Conservation (phyloP, 2,888 invertebrate species). For the Eupithecia dodoneata region DNA sequence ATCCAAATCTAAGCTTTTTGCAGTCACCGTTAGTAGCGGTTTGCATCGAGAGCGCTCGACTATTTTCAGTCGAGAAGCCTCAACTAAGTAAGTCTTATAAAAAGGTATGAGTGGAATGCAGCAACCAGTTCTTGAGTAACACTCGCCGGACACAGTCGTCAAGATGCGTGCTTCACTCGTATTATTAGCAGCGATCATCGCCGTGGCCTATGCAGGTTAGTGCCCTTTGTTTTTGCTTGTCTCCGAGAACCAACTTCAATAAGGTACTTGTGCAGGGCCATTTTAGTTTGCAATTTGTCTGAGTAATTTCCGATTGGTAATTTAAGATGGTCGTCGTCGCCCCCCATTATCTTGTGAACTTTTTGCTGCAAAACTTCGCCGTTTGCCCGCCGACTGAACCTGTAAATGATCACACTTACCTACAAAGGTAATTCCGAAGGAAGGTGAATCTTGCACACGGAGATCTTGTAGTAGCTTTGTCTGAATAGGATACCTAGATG, state of each 20-base stretch:
- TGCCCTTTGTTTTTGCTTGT: conserved; percentile 73
- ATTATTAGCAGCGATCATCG: conserved; percentile 67
- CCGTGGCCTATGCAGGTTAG: conserved; percentile 79
- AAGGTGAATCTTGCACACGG: neutral
- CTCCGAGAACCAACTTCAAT: conserved; percentile 48
- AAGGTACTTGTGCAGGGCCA: neutral
- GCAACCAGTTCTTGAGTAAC: conserved; percentile 70
- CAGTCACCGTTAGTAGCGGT: conserved; percentile 66
- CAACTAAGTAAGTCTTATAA: conserved; percentile 59
- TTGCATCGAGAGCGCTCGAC: conserved; percentile 55
- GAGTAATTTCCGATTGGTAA: conserved; percentile 58
- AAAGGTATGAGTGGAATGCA: conserved; percentile 57
- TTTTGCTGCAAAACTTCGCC: conserved; percentile 16
- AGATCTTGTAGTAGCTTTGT: neutral
- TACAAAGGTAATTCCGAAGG: neutral
- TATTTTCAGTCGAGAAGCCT: conserved; percentile 57
- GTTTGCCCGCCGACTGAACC: neutral
- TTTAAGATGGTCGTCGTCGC: conserved; percentile 37
- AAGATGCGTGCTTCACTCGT: conserved; percentile 71
- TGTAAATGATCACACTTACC: neutral
- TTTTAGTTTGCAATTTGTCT: conserved; percentile 53
- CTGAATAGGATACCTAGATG: neutral
- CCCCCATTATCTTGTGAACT: conserved; percentile 13
- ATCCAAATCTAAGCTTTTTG: conserved; percentile 54
- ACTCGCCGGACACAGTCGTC: conserved; percentile 60